phyloP scores from a whole-genome alignment of 2,113 vertebrate species.

The Podocnemis expansa region DNA sequence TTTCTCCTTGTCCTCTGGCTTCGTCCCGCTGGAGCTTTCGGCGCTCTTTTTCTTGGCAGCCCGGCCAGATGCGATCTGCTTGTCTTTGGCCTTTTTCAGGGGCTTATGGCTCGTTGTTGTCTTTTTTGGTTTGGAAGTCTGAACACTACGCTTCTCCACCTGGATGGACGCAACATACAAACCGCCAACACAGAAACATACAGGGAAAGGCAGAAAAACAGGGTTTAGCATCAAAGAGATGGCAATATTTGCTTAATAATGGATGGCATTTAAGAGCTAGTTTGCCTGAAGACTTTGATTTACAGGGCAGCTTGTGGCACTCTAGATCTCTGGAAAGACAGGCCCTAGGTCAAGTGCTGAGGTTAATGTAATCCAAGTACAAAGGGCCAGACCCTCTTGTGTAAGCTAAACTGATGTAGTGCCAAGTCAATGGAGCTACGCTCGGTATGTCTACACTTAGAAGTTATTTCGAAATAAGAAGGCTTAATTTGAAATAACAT shows the following conservation, averaged over 20 bases:
- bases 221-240: constrained; percentile 37
- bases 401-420: neutral
- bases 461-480: too few relatives aligned
- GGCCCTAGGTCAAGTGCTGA: neutral
- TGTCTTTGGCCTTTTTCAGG: constrained; percentile 95
- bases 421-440: neutral
- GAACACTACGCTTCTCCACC: constrained; percentile 90
- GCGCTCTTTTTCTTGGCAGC: constrained; percentile 89
- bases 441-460: too few relatives aligned
- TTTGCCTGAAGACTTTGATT: neutral
- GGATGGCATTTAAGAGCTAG: neutral
- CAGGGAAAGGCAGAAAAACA: constrained; percentile 63
- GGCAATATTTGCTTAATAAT: neutral
- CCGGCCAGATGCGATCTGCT: constrained; percentile 83
- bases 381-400: neutral
- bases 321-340: neutral
- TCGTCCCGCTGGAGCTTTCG: constrained; percentile 78
- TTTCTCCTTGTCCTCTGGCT: constrained; percentile 92
- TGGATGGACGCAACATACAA: constrained; percentile 71
- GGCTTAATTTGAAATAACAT: too few relatives aligned
- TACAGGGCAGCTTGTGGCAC: neutral
- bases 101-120: constrained; percentile 87
- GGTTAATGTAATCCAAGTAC: neutral
- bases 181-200: constrained; percentile 64
- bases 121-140: constrained; percentile 95